Conservation (phyloP, 2,113 vertebrate species). For the Pluvialis apricaria region DNA sequence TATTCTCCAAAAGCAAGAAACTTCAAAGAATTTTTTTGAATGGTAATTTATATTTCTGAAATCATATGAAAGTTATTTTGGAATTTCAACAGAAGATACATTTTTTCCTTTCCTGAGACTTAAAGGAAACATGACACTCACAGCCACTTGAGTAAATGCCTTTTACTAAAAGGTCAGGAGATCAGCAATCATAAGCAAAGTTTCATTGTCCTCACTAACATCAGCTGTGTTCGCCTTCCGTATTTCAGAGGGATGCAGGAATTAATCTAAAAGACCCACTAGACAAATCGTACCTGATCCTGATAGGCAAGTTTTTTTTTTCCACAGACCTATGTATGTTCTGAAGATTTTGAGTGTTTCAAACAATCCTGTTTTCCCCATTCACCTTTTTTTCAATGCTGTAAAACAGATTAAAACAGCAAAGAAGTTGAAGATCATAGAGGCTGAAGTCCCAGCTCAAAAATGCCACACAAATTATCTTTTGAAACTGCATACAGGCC, state of each 20-base stretch:
- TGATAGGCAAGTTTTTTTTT: neutral
- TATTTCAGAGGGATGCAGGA: neutral
- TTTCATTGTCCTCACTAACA: neutral
- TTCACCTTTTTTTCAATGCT: neutral
- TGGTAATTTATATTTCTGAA: neutral
- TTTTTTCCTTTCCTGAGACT: neutral
- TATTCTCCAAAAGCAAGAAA: neutral
- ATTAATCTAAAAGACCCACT: neutral
- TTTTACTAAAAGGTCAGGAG: neutral
- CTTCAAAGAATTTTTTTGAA: neutral
- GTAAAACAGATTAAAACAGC: neutral
- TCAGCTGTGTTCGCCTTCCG: neutral
- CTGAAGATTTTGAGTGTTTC: neutral
- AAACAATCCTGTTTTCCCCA: neutral
- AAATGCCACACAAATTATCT: neutral
- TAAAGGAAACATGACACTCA: neutral
- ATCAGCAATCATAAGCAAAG: neutral
- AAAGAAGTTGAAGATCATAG: neutral
- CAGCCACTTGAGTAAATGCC: neutral
- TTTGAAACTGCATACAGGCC: neutral
- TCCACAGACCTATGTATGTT: neutral
- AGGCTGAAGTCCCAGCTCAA: neutral
- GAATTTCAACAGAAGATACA: neutral
- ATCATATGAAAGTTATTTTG: neutral
- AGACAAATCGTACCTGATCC: neutral